phyloP scores from a whole-genome alignment of 2,113 vertebrate genomes.

The Glaucomys volans region DNA sequence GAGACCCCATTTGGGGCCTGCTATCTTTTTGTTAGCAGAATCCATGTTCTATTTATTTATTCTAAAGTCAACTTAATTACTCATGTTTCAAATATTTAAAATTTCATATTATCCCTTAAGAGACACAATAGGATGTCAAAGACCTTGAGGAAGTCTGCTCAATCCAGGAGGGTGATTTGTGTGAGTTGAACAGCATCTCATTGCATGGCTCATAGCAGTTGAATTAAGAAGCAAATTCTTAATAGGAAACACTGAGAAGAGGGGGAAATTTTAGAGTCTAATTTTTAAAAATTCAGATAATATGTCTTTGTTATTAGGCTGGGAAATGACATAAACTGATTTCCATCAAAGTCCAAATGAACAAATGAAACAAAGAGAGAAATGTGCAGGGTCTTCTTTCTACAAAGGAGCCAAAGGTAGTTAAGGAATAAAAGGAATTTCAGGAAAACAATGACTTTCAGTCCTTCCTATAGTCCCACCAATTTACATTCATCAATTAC shows the following conservation, averaged over 20 bases:
- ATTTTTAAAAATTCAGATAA: slow-evolving; percentile 10
- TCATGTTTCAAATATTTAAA: not conserved
- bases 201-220: too few species aligned
- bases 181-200: not conserved
- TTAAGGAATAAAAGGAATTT: not conserved
- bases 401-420: not conserved
- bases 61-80: not conserved
- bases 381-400: not conserved
- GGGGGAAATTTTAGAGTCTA: not conserved
- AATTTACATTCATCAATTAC: not conserved
- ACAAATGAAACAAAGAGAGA: not conserved
- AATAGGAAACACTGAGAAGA: not conserved
- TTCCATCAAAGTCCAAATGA: not conserved
- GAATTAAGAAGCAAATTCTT: too few species aligned
- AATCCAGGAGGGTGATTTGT: not conserved
- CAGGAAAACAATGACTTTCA: not conserved
- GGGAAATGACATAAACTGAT: not conserved
- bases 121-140: not conserved
- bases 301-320: not conserved
- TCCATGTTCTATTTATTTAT: not conserved
- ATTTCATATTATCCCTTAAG: not conserved
- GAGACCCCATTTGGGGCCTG: not conserved
- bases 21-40: not conserved
- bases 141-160: not conserved
- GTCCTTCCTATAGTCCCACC: not conserved